A percentile compares a stretch with the other conserved stretches of the same genome.
These are phyloP conservation scores for Antennarius maculatus DNA, from an alignment of 2,797 vertebrate species.

Conservation along the genomic window DNA sequence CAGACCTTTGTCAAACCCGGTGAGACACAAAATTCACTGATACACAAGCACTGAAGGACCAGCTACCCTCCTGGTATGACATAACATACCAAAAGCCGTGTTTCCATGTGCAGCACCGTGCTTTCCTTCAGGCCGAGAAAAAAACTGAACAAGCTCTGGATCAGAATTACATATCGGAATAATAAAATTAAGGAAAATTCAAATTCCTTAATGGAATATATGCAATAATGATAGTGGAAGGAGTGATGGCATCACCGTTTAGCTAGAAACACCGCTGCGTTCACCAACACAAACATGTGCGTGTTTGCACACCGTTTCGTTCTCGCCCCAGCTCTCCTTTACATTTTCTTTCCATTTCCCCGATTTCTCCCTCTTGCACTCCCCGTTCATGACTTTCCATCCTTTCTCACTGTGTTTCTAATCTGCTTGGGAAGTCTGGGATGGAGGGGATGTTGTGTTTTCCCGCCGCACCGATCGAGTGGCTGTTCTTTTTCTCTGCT, in stretches of 20 bases:
- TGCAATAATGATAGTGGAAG: slow-evolving; percentile 61
- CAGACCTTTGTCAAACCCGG: slow-evolving; percentile 26
- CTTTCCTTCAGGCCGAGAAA: slow-evolving; percentile 62
- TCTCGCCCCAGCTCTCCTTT: slow-evolving; percentile 20
- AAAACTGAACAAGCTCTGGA: slow-evolving; percentile 14
- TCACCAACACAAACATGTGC: slow-evolving; percentile 43
- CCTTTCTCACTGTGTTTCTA: neutral
- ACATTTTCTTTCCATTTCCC: slow-evolving; percentile 50
- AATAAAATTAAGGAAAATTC: slow-evolving; percentile 38
- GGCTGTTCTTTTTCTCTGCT: slow-evolving; percentile 7
- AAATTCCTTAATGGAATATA: slow-evolving; percentile 44
- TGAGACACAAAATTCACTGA: slow-evolving; percentile 15
- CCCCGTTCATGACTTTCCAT: slow-evolving; percentile 6
- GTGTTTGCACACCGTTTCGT: slow-evolving; percentile 22
- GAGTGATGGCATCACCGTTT: slow-evolving; percentile 59
- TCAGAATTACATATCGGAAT: slow-evolving; percentile 53
- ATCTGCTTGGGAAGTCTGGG: neutral
- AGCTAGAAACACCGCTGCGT: slow-evolving; percentile 39
- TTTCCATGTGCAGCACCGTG: slow-evolving; percentile 59
- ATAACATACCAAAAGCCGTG: slow-evolving; percentile 62
- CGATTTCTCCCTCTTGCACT: slow-evolving; percentile 2
- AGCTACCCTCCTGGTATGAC: slow-evolving; percentile 44
- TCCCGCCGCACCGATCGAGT: neutral
- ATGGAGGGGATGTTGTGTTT: slow-evolving; percentile 5
- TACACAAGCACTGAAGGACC: slow-evolving; percentile 18